Base-by-base conservation (phyloP, 2,888 invertebrate genomes). In the Agrochola macilenta region DNA sequence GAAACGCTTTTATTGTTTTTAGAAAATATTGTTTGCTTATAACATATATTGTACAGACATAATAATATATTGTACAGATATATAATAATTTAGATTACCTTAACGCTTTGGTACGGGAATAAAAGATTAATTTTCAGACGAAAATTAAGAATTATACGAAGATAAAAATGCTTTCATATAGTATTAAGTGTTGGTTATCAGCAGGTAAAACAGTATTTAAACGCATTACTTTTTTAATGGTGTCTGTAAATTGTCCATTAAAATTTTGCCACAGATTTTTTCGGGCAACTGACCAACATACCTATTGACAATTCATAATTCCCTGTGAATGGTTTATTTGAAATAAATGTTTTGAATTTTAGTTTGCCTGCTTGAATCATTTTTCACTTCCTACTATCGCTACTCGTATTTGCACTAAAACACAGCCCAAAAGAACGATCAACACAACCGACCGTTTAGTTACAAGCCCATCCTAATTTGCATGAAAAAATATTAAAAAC, bases 401-500 rank as follows among this genome's bases (percentile, higher is more conserved):
- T 63, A n/a, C n/a, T n/a, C n/a, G n/a, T n/a, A 66, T 66, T 79
- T 43, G 64, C 26, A 54, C 17, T 43, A 78, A 79, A 69, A 57
- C 9, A 60, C 46, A 69, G 69, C 23, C 26, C 5, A 61, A 72
- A 78, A 52, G 57, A 39, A 64, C 26, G 17, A 60, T 26, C 52
- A 75, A 69, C 68, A 79, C 69, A 75, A 70, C 73, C 30, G 14
- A 71, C 63, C 76, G 71, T 78, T 83, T 74, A 82, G 76, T 76
- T 35, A 63, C 75, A 78, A 70, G 64, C 64, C 70, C 65, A 74
- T 76, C 23, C 61, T 81, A 80, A 80, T 86, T 87, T 83, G 76
- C 84, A 83, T 83, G 76, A 82, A 82, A 85, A 84, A 84, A 86
- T 78, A 81, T 76, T 79, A 81, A 87, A 87, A 78, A 70, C 82